phyloP scores from a whole-genome alignment of 2,113 vertebrate genomes.

The Cynoglossus semilaevis region DNA sequence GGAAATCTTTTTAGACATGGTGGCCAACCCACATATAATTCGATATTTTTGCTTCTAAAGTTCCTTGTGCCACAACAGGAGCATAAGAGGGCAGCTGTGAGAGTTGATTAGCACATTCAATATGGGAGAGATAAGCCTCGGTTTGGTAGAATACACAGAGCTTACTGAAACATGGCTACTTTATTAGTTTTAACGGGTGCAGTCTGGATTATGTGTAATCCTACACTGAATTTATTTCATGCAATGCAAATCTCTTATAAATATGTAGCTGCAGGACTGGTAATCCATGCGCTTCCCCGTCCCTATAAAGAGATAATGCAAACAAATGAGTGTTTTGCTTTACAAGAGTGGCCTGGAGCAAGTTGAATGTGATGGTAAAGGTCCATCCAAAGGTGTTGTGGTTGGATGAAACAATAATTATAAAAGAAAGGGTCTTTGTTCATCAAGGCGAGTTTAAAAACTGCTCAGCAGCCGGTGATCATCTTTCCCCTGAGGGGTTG shows the following conservation, averaged over 20 bases:
- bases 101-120: slow-evolving; percentile 54
- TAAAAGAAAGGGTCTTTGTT: too few relatives aligned
- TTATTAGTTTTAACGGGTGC: slow-evolving; percentile 51
- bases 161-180: slow-evolving; percentile 42
- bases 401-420: too few relatives aligned
- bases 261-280: slow-evolving; percentile 36
- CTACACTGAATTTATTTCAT: slow-evolving; percentile 53
- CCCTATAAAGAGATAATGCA: slow-evolving; percentile 8
- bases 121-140: slow-evolving; percentile 49
- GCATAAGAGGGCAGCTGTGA: slow-evolving; percentile 56
- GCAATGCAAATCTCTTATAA: slow-evolving; percentile 57
- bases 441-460: too few relatives aligned
- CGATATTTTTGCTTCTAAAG: slow-evolving; percentile 72
- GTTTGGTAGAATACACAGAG: slow-evolving; percentile 40
- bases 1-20: slow-evolving; percentile 75
- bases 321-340: slow-evolving; percentile 19
- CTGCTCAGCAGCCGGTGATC: too few relatives aligned
- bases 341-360: slow-evolving; percentile 10
- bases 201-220: slow-evolving; percentile 69
- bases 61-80: slow-evolving; percentile 51
- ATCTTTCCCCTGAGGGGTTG: neutral
- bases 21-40: slow-evolving; percentile 74
- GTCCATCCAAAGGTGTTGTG: neutral
- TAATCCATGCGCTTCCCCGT: slow-evolving; percentile 28
- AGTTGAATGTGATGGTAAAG: slow-evolving; percentile 1